Base-by-base conservation (phyloP, 2,797 vertebrate genomes). In the Naso thynnoides region DNA sequence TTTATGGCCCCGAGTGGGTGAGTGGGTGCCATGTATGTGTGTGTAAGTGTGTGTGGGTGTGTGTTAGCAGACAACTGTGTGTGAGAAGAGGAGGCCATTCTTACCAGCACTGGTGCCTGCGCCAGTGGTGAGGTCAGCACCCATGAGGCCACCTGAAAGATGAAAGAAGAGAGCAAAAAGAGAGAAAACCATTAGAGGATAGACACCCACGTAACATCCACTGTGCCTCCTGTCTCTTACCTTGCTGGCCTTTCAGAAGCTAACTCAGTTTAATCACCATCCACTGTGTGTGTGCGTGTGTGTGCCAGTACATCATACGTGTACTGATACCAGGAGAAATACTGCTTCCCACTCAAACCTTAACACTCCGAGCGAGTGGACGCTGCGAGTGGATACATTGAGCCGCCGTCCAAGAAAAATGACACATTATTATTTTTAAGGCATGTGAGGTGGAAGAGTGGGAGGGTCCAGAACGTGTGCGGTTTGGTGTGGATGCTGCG, bases 61-160 rank as follows among this genome's bases (percentile, higher is more conserved):
- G 79, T 82, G 73, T 73, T 74, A 76, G 81, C 66, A 82, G 76
- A 86, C 76, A 83, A 83, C 45, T 68, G 62, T 57, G 70, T 81
- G 78, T 59, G 77, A 92, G 88, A 86, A 85, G 81, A 87, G 73
- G 82, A 92, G 89, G 87, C 83, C 88, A 63, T 94, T 94, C 95
- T 98, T 97, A 98, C 98, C 98, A 96, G 98, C 97, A 95, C 98
- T 99, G 96, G 97, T 98, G 96, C 98, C 98, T 93, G 96, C 97
- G 96, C 97, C 96, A 94, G 97, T 97, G 94, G 97, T 95, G 92
- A 99, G 97, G 95, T 99, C 98, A 92, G 98, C 96, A 94, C 97
- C 96, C 97, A 99, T 98, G 92, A 99, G 97, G 96, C 98, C 97
- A 97, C 97, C 98, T 99, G 39, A 89, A 91, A 92, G 87, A 92